A percentile compares a stretch with the other conserved stretches of the same genome.
Conservation (phyloP, 2,113 vertebrate genomes). For the Protomyctophum bolini region DNA sequence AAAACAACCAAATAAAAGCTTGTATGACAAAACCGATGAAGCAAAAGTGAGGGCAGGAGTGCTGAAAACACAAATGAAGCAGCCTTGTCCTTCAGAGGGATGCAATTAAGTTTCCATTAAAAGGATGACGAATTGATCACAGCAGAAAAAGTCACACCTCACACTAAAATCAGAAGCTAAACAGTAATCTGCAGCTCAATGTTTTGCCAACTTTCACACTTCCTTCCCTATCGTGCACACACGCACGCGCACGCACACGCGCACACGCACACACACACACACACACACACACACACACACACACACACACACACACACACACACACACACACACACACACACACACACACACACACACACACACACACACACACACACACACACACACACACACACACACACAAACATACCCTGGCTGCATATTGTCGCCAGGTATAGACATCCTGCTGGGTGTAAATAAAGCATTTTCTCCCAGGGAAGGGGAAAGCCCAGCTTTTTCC, state of each 20-base stretch:
- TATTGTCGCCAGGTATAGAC: conserved; percentile 80
- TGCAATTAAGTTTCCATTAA: conserved; percentile 87
- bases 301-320: no score
- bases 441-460: conserved; percentile 52
- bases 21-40: conserved; percentile 34
- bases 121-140: conserved; percentile 86
- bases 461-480: conserved; percentile 2
- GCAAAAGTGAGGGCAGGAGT: conserved; percentile 21
- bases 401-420: conserved; percentile 67
- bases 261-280: not conserved
- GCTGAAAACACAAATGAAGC: conserved; percentile 30
- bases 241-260: not conserved
- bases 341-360: no score
- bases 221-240: conserved; percentile 52
- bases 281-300: conserved; percentile 67
- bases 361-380: no score
- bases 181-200: conserved; percentile 73
- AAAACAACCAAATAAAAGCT: conserved; percentile 29
- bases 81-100: conserved; percentile 77
- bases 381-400: not conserved
- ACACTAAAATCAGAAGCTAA: conserved; percentile 80
- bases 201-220: conserved; percentile 63
- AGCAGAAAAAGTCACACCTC: conserved; percentile 76
- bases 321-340: no score
- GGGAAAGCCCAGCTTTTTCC: conserved; percentile 72